These are phyloP conservation scores for Saturnia pavonia DNA, from an alignment of 2,888 invertebrate genomes.

Conservation along the genomic window DNA sequence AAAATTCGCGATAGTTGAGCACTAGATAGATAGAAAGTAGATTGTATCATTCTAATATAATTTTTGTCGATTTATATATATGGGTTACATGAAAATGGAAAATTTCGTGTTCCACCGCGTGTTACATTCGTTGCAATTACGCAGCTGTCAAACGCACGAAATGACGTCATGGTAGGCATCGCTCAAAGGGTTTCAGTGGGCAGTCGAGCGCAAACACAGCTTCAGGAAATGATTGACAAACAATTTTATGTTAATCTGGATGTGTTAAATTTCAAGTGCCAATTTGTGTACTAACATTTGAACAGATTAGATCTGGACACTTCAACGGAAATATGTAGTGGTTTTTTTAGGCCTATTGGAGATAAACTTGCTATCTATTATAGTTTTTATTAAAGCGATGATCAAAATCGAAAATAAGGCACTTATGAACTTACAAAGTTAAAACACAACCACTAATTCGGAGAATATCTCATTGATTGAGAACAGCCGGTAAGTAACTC, in stretches of 20 bases:
- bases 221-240: slow-evolving; percentile 12
- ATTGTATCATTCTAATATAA: background rate
- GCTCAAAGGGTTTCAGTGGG: slow-evolving; percentile 34
- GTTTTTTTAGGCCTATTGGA: too few relatives aligned
- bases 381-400: too few relatives aligned
- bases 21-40: background rate
- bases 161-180: slow-evolving; percentile 31
- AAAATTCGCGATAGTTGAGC: background rate
- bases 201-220: slow-evolving; percentile 7
- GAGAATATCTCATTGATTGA: background rate
- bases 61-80: background rate
- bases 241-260: slow-evolving; percentile 9
- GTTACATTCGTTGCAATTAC: slow-evolving; percentile 40
- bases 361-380: too few relatives aligned
- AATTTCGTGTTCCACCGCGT: slow-evolving; percentile 6
- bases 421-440: too few relatives aligned
- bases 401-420: too few relatives aligned
- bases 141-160: slow-evolving; percentile 35
- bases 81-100: background rate
- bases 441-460: background rate
- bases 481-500: too few relatives aligned
- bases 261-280: background rate
- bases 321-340: background rate
- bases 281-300: background rate
- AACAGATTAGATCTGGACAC: background rate